These are phyloP conservation scores for Drepanosiphum platanoidis DNA, from an alignment of 2,888 invertebrate species.

Conservation along the genomic window DNA sequence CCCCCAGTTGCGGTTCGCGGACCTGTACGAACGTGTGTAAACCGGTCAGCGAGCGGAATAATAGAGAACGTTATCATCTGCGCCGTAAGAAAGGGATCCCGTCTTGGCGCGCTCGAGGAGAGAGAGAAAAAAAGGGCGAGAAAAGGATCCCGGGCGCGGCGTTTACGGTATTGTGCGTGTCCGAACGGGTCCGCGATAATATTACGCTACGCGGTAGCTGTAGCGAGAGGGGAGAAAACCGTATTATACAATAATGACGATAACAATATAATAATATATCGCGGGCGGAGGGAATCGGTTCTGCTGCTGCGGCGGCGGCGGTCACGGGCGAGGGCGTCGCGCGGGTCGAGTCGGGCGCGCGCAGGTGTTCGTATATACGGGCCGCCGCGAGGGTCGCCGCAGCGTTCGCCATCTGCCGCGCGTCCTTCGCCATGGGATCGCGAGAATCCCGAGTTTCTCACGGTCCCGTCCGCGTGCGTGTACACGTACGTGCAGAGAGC, in stretches of 20 bases:
- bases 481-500: conserved; percentile 17
- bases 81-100: background rate
- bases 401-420: conserved; percentile 57
- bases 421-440: conserved; percentile 56
- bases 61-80: background rate
- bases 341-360: conserved; percentile 53
- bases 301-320: conserved; percentile 18
- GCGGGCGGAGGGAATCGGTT: conserved; percentile 13
- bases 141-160: conserved; percentile 27
- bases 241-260: conserved; percentile 7
- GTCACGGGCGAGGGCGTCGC: conserved; percentile 61
- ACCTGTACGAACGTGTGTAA: background rate
- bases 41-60: background rate
- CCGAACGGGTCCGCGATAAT: conserved; percentile 39
- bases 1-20: too few relatives aligned
- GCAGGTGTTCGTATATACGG: conserved; percentile 41
- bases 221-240: conserved; percentile 4
- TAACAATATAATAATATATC: conserved; percentile 9
- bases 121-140: background rate
- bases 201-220: conserved; percentile 8
- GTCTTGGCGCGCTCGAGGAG: background rate
- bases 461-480: conserved; percentile 57
- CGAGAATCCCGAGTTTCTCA: conserved; percentile 61
- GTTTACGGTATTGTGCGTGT: conserved; percentile 58
- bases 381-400: conserved; percentile 58